Evolutionary conservation across 1,140 invertebrate species (phyloP), one percentile per base, ranked within the genome.

Genomic region (Paracyclopina nana): DNA sequence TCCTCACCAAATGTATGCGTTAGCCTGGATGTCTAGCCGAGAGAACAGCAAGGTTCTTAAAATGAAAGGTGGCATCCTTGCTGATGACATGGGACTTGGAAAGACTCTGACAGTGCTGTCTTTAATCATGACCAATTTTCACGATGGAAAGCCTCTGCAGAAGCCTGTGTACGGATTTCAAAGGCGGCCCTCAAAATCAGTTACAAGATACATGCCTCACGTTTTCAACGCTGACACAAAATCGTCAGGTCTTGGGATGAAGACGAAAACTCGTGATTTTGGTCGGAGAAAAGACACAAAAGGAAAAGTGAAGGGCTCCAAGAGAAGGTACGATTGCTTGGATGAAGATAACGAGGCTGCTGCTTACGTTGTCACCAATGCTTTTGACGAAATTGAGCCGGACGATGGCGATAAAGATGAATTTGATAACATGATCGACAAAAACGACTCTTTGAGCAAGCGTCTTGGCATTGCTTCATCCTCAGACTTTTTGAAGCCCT

Each of bases 11-110:
- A 52, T 46, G 50, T 16, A 24, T n/a, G 50, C 50, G n/a, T 18
- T 52, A 24, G 31, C 31, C 11, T 52, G 50, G 50, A 52, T 52
- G 50, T 18, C 20, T 6, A 42, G 43, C 16, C 50, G 34, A 14
- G 50, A 52, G 26, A 45, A 44, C 16, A 29, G 22, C n/a, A 22
- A 22, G 30, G 12, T 16, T 11, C 11, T n/a, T 28, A 20, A 20
- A 38, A 27, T 52, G 20, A 12, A 14, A 2, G 50, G 50, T n/a
- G 50, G 46, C 9, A 53, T 51, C 18, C 46, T 53, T 11, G 50
- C 31, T 4, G 50, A 52, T 45, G 50, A 52, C 16, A 52, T 52
- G 50, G 50, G 50, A 12, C 41, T 52, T 8, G 50, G 50, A 9
- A 52, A 52, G 24, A 52, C 50, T 8, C 20, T 52, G 24, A 52